Base-by-base conservation (phyloP, 2,113 vertebrate species). In the Holacanthus passer region DNA sequence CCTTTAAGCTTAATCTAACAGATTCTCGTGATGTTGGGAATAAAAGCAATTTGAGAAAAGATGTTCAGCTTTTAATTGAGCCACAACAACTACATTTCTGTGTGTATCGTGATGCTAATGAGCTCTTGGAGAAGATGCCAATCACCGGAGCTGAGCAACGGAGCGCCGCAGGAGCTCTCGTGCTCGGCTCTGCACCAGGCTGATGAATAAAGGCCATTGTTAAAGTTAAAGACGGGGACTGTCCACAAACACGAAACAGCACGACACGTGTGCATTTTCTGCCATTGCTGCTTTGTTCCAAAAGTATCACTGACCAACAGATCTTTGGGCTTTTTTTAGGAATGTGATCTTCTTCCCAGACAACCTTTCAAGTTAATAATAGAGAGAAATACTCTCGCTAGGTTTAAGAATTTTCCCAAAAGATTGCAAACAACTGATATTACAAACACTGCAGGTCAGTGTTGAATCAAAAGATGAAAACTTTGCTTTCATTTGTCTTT, bases 311-410 rank as follows among this genome's bases (percentile, higher is more conserved):
- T 14, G 9, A 60, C 39, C 73, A 88, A 72, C 53, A 68, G 63
- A 83, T 56, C 58, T 32, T 17, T 37, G 32, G 41, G 77, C 52
- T 45, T 72, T 45, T 72, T 86, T 50, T 24, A 59, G 53, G 56
- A 73, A 75, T 73, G 29, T 75, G 67, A 80, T 70, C 53, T 22
- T 65, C 63, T 86, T 82, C 24, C 62, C n/a, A 24, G 73, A 77
- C 37, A 78, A 78, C 47, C 19, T 73, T 79, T 81, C 19, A 74
- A 60, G 32, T 70, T 82, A 86, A 89, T 82, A 87, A 73, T 77
- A 88, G 35, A 59, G 75, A 77, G 29, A 69, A 69, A 65, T 63
- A 20, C 22, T 52, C 19, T 55, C 4, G 29, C 56, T 67, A 76
- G 52, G 60, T 70, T 73, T 7, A 72, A 71, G 58, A 52, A 68